These are phyloP conservation scores for Gnatocerus cornutus DNA, from an alignment of 2,888 invertebrate species.

Conservation along the genomic window DNA sequence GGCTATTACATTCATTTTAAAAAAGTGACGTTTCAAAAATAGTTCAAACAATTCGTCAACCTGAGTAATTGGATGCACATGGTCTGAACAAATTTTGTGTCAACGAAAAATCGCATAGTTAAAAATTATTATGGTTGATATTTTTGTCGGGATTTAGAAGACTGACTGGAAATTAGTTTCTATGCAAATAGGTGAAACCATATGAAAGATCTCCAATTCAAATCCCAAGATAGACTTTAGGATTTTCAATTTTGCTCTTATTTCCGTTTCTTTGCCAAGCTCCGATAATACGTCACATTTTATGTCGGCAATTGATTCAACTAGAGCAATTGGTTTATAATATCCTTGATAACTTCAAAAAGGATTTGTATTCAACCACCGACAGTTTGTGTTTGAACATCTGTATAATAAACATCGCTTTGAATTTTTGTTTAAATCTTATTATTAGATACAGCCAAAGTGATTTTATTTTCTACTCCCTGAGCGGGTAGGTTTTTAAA, in stretches of 20 bases:
- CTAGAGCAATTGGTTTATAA: conserved; percentile 34
- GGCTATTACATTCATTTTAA: conserved; percentile 15
- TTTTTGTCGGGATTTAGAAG: background rate
- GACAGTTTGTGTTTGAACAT: no score
- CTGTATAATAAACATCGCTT: background rate
- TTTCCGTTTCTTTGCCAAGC: conserved; percentile 15
- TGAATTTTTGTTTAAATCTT: conserved; percentile 3
- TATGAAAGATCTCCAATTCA: conserved; percentile 10
- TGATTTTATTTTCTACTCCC: conserved; percentile 10
- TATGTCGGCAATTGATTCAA: conserved; percentile 29
- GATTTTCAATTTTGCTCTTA: conserved; percentile 16
- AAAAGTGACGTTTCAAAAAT: conserved; percentile 8
- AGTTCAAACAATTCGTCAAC: conserved; percentile 1
- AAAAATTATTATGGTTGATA: no score
- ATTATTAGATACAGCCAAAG: conserved; percentile 5
- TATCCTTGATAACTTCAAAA: conserved; percentile 24
- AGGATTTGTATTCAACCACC: conserved; percentile 24
- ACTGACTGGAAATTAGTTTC: background rate
- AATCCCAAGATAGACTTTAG: conserved; percentile 11
- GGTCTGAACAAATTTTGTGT: no score
- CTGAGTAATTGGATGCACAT: background rate
- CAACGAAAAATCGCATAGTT: no score
- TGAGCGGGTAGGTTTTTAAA: background rate
- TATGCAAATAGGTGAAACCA: background rate
- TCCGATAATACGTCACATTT: conserved; percentile 23